Base-by-base conservation (phyloP, 1,140 invertebrate species). In the Caerostris extrusa region DNA sequence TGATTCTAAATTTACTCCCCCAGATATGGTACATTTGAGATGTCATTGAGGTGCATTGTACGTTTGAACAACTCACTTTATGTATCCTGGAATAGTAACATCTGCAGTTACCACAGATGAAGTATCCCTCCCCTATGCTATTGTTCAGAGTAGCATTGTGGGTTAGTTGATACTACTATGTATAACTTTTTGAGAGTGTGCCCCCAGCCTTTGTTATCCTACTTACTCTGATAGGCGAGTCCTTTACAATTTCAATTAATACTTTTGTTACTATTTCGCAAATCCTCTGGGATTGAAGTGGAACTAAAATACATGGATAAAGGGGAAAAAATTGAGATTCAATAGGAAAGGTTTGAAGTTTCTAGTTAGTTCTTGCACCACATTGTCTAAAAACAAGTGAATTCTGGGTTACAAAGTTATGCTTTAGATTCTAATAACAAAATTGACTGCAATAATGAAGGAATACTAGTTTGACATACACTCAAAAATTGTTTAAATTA, bases 61-160 rank as follows among this genome's bases (percentile, higher is more conserved):
- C 19, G 19, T 34, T 69, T 53, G 71, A 81, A 71, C 69, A 50
- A 77, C 90, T 81, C 90, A 90, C 50, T 71, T 90, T 14, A 19
- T 19, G 57, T 92, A n/a, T 58, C 83, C 91, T n/a, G 91, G 83
- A 93, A 93, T 93, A 93, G 91, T 55, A 93, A 69, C 91, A 93
- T 93, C 91, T 93, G 91, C 55, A 93, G 82, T 60, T 82, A 82
- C 57, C 3, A n/a, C 90, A 55, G 10, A 85, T 85, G 83, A 87
- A 93, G 12, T 77, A 56, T 60, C 71, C 19, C 81, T 85, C 57
- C 91, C 83, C 83, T 53, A 58, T 50, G 5, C 64, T 55, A 87
- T 93, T 93, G 91, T 93, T 87, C 55, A n/a, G 14, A 4, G 34
- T 17, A 53, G 50, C 34, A 60, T 56, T 19, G 90, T 12, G 81